phyloP scores from a whole-genome alignment of 2,113 vertebrate genomes.

The Ramphastos sulfuratus region DNA sequence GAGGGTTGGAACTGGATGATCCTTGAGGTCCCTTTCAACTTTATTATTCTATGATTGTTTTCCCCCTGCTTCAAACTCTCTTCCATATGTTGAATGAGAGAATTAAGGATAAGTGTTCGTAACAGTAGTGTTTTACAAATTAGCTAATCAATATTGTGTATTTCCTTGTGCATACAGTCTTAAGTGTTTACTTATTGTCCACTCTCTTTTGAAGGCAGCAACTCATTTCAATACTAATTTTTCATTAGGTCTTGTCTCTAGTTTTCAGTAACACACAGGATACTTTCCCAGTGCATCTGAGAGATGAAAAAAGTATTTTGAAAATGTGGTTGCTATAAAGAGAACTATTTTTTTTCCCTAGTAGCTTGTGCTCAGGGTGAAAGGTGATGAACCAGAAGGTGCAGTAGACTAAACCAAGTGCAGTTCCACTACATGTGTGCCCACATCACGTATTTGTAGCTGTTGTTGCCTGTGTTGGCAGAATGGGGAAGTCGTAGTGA shows the following conservation, averaged over 20 bases:
- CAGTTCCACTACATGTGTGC: background rate
- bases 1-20: no score
- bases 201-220: background rate
- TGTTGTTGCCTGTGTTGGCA: background rate
- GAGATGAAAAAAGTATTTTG: background rate
- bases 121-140: background rate
- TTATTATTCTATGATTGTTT: background rate
- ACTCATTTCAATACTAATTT: background rate
- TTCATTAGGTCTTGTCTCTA: background rate
- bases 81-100: background rate
- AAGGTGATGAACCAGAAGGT: background rate
- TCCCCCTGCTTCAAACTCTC: background rate
- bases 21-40: no score
- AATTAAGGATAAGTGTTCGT: background rate
- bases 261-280: background rate
- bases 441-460: rapidly evolving
- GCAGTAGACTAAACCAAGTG: background rate
- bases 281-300: background rate
- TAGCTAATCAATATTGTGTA: background rate
- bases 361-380: background rate
- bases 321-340: background rate
- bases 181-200: background rate
- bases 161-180: background rate
- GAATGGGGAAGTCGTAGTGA: background rate
- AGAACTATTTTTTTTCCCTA: background rate